Percentiles rank a stretch among this genome's conserved stretches.
phyloP scores from a whole-genome alignment of 2,797 vertebrate species.

The Falco cherrug region DNA sequence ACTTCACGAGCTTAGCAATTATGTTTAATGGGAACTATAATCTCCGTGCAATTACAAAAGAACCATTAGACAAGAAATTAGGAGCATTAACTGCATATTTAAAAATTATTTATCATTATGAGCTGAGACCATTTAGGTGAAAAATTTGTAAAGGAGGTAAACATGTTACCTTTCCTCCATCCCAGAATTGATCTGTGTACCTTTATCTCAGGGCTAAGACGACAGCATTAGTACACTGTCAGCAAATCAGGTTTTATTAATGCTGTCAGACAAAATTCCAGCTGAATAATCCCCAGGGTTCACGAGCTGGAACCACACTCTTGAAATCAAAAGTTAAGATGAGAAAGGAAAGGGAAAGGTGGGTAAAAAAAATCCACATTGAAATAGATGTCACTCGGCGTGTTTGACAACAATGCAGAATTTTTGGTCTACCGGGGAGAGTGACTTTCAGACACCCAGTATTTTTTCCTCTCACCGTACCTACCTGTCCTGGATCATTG shows the following conservation, averaged over 20 bases:
- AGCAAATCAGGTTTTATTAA: conserved; percentile 33
- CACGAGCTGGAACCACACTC: background rate
- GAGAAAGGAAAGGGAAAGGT: background rate
- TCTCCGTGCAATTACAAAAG: conserved; percentile 36
- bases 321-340: conserved; percentile 1
- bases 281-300: background rate
- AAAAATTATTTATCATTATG: conserved; percentile 27
- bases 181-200: background rate
- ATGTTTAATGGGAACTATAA: conserved; percentile 44
- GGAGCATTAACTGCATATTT: background rate
- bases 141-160: conserved; percentile 34
- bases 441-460: background rate
- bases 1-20: conserved; percentile 26
- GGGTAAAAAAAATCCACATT: background rate
- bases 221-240: background rate
- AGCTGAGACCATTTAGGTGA: conserved; percentile 17
- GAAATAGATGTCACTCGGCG: background rate
- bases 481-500: conserved; percentile 98
- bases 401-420: background rate
- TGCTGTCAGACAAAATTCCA: background rate
- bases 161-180: background rate
- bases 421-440: background rate
- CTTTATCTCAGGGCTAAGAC: conserved; percentile 22
- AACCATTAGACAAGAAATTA: conserved; percentile 39
- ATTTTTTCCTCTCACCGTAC: conserved; percentile 69